These are phyloP conservation scores for Zophobas morio DNA, from an alignment of 1,140 invertebrate genomes.

Conservation along the genomic window DNA sequence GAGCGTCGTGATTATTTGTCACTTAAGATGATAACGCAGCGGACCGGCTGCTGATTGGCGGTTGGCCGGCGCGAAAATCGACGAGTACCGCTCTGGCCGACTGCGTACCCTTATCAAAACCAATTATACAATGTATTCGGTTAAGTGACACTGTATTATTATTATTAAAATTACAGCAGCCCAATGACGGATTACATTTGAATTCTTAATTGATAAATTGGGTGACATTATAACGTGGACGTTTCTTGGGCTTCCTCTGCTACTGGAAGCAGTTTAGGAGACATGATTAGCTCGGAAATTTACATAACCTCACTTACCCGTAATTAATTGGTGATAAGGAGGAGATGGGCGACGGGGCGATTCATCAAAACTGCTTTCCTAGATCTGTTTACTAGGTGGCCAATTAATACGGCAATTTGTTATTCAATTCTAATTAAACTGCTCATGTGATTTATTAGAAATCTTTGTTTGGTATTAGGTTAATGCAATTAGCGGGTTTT, in stretches of 20 bases:
- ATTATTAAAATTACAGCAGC: slow-evolving; percentile 64
- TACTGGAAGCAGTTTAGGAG: slow-evolving; percentile 14
- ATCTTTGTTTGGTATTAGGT: slow-evolving; percentile 34
- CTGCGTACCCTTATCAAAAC: slow-evolving; percentile 66
- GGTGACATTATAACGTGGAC: slow-evolving; percentile 57
- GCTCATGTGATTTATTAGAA: slow-evolving; percentile 42
- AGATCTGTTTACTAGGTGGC: slow-evolving; percentile 16
- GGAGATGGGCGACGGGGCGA: not conserved
- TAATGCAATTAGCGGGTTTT: slow-evolving; percentile 38
- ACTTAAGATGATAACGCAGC: slow-evolving; percentile 65
- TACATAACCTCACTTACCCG: slow-evolving; percentile 1
- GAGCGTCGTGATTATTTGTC: slow-evolving; percentile 66
- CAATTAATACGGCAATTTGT: slow-evolving; percentile 34
- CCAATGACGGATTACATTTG: slow-evolving; percentile 62
- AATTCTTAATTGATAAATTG: slow-evolving; percentile 66
- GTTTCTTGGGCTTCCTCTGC: slow-evolving; percentile 39
- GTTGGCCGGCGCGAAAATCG: not conserved
- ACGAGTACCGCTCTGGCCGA: slow-evolving; percentile 40
- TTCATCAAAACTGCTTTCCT: slow-evolving; percentile 22
- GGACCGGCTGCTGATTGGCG: slow-evolving; percentile 44
- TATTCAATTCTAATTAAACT: slow-evolving; percentile 38
- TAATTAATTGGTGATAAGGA: slow-evolving; percentile 25
- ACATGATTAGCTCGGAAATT: not conserved
- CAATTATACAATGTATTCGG: slow-evolving; percentile 66
- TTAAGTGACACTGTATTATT: slow-evolving; percentile 66